Evolutionary conservation across 2,797 vertebrate species (phyloP).

Genomic region (Hemitrygon akajei): DNA sequence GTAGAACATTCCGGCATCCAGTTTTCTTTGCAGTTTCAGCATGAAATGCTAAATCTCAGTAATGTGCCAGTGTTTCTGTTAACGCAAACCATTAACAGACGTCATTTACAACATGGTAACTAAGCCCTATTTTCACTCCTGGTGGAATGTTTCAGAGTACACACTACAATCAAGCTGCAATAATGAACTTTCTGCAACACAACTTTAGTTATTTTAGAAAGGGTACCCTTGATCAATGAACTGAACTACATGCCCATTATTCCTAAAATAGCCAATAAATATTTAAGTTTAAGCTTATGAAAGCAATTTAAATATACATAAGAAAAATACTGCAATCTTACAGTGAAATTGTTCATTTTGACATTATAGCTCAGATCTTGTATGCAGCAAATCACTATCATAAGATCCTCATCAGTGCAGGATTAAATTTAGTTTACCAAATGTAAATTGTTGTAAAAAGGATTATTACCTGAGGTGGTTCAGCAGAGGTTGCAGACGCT

Average conservation of each 20-base stretch:
- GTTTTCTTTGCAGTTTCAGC: not conserved
- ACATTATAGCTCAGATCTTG: not conserved
- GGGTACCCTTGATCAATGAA: not conserved
- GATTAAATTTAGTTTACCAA: not conserved
- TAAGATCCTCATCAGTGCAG: not conserved
- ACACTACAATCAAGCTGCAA: too few relatives aligned
- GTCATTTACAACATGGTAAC: not conserved
- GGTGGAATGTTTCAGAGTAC: not conserved
- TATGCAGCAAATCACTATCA: not conserved
- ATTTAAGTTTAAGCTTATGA: not conserved
- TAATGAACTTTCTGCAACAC: not conserved
- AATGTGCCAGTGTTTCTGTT: not conserved
- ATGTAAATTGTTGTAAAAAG: not conserved
- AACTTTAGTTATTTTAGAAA: not conserved
- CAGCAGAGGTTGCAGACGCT: conserved; percentile 89
- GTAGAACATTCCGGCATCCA: not conserved
- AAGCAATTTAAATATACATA: conserved; percentile 11
- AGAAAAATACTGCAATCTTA: not conserved
- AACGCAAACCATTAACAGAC: not conserved
- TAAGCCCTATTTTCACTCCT: not conserved
- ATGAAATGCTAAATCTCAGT: not conserved
- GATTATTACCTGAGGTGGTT: conserved; percentile 84
- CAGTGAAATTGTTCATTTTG: not conserved
- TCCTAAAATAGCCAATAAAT: not conserved
- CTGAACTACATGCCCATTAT: not conserved